Base-by-base conservation (phyloP, 92 coral and sea anemone genomes). In the Bergia puertoricense region DNA sequence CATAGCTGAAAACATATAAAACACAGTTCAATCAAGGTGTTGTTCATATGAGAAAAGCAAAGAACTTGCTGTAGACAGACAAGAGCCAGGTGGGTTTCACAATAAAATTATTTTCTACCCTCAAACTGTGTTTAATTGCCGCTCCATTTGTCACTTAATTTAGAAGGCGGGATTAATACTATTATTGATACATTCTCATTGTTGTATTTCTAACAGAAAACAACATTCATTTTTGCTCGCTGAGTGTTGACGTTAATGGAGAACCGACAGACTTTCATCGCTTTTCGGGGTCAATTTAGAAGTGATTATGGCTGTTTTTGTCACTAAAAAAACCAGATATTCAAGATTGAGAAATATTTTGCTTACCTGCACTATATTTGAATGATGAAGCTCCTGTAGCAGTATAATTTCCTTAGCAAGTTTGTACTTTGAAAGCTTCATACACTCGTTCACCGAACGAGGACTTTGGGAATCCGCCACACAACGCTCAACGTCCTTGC, bases 351-450 rank as follows among this genome's bases (percentile, higher is more conserved):
- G 14, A 79, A 71, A 36, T 37, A 71, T 68, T 62, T 73, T 11
- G 8, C 98, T 91, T 87, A 97, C 99, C 94, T 93, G 89, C 0
- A 95, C 90, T 20, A 97, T 91, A 84, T 97, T 97, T 45, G 89
- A 88, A 80, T 97, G 99, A 42, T 81, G 89, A 44, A 97, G 88
- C 81, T 97, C 94, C 68, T 97, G 98, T 4, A 95, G 89, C 38
- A 97, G 92, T 82, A 95, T 74, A 51, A 94, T 90, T 80, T 97
- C 99, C 90, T 97, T 97, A 66, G 95, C 96, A 18, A 97, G 90
- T 88, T 97, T 97, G 75, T 95, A 95, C 81, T 96, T 95, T 22
- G 96, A 81, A 57, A 95, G 89, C 80, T 91, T 91, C 68, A 92
- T 94, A 88, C 99, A 97, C 50, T 95, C 94, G 23, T 88, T 93